Percentiles rank a stretch among this genome's conserved stretches.
phyloP scores from a whole-genome alignment of 1,140 invertebrate genomes.

The Aphis craccivora region DNA sequence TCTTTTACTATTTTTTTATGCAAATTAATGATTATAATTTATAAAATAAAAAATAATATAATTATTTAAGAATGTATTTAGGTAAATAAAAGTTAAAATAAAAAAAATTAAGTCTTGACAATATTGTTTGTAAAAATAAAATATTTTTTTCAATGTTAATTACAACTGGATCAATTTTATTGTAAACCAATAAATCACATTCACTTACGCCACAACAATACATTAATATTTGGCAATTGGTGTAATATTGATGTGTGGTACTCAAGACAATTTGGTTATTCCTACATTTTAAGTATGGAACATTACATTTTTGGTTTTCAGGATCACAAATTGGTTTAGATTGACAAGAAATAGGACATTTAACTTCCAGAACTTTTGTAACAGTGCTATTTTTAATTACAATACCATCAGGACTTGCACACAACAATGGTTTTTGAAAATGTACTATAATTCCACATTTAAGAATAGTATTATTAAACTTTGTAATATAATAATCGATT shows the following conservation, averaged over 20 bases:
- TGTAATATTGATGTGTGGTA: not conserved
- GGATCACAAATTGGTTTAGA: not conserved
- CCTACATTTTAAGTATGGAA: not conserved
- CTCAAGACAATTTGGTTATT: not conserved
- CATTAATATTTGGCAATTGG: not conserved
- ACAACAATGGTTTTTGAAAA: not conserved
- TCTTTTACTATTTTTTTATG: not conserved
- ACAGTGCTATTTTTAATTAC: not conserved
- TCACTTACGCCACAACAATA: not conserved
- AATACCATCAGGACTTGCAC: not conserved
- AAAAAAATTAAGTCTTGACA: not conserved
- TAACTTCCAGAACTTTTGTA: not conserved
- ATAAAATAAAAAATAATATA: not conserved
- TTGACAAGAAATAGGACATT: conserved; percentile 10
- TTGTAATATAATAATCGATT: not conserved
- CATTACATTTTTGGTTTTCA: not conserved
- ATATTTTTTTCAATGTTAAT: not conserved
- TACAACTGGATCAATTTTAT: not conserved
- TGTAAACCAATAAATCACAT: not conserved
- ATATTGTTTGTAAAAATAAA: not conserved
- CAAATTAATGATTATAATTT: not conserved
- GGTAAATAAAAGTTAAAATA: conserved; percentile 2
- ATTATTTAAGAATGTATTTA: too few species aligned
- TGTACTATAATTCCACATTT: conserved; percentile 12
- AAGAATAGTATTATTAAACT: not conserved